Percentiles rank a stretch among this genome's conserved stretches.
Conservation (phyloP, 1,140 invertebrate species). For the Holcopasites calliopsidis region DNA sequence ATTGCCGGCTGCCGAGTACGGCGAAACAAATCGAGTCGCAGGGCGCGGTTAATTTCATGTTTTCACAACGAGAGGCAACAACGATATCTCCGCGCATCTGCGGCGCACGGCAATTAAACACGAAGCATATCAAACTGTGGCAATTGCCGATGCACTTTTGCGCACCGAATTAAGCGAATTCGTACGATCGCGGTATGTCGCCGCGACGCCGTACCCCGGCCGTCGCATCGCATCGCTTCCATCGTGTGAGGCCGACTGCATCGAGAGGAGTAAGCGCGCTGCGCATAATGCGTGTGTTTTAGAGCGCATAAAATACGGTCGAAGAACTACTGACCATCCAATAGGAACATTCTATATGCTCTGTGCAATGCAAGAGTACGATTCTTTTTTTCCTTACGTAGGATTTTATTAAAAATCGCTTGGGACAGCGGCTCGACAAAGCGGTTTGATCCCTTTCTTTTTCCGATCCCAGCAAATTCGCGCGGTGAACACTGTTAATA, state of each 20-base stretch:
- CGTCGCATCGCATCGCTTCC: constrained; percentile 37
- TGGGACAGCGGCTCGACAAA: too few relatives aligned
- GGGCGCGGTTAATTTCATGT: constrained; percentile 66
- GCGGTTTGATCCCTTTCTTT: too few relatives aligned
- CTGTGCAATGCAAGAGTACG: too few relatives aligned
- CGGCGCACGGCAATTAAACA: constrained; percentile 66
- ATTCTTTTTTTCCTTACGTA: neutral
- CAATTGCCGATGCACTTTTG: neutral
- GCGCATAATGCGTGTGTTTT: constrained; percentile 77
- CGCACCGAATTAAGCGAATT: neutral
- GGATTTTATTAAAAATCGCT: neutral
- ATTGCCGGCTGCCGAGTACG: constrained; percentile 36
- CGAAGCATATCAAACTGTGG: constrained; percentile 49
- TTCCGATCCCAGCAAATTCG: neutral
- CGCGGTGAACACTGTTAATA: neutral
- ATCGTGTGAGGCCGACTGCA: constrained; percentile 23
- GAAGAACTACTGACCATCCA: constrained; percentile 74
- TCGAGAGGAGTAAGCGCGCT: constrained; percentile 63
- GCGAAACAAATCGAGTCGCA: constrained; percentile 23
- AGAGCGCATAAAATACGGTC: constrained; percentile 74
- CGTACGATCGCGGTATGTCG: neutral
- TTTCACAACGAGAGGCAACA: constrained; percentile 70
- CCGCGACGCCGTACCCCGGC: neutral
- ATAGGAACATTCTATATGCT: constrained; percentile 16
- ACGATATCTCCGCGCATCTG: constrained; percentile 68